Percentiles rank a stretch among this genome's conserved stretches.
Evolutionary conservation across 92 coral and sea anemone genomes (phyloP).

Genomic region (Phenganax stokvisi): DNA sequence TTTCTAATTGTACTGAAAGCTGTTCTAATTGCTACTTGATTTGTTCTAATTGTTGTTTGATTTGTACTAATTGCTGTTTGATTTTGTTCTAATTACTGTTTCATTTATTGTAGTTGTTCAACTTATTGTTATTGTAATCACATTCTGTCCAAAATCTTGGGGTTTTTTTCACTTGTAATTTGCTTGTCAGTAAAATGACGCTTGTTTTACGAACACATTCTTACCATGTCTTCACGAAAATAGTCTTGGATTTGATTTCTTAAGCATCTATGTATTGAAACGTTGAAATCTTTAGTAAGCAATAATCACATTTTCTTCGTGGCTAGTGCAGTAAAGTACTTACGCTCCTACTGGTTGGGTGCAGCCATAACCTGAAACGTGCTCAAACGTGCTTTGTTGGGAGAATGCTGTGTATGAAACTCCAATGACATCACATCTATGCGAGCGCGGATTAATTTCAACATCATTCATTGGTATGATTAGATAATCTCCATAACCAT

Average conservation of each 20-base stretch:
- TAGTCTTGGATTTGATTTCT: slow-evolving; percentile 82
- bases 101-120: too few species aligned
- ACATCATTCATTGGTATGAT: slow-evolving; percentile 78
- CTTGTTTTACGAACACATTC: not conserved
- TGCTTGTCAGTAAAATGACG: not conserved
- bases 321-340: slow-evolving; percentile 17
- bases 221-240: slow-evolving; percentile 71
- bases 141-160: too few species aligned
- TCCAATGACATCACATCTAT: slow-evolving; percentile 74
- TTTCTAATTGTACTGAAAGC: too few species aligned
- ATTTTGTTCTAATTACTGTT: too few species aligned
- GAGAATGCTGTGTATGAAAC: slow-evolving; percentile 74
- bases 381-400: slow-evolving; percentile 10
- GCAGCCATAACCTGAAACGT: slow-evolving; percentile 58
- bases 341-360: slow-evolving; percentile 66
- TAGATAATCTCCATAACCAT: slow-evolving; percentile 66
- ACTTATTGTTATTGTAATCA: too few species aligned
- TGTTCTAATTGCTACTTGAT: too few species aligned
- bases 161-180: too few species aligned
- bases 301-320: too few species aligned
- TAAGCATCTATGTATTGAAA: slow-evolving; percentile 56
- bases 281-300: not conserved
- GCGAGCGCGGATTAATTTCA: slow-evolving; percentile 59
- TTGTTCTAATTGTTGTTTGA: too few species aligned
- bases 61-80: too few species aligned